Conservation (phyloP, 64 coral and sea anemone genomes). For the Catalaphyllia jardinei region DNA sequence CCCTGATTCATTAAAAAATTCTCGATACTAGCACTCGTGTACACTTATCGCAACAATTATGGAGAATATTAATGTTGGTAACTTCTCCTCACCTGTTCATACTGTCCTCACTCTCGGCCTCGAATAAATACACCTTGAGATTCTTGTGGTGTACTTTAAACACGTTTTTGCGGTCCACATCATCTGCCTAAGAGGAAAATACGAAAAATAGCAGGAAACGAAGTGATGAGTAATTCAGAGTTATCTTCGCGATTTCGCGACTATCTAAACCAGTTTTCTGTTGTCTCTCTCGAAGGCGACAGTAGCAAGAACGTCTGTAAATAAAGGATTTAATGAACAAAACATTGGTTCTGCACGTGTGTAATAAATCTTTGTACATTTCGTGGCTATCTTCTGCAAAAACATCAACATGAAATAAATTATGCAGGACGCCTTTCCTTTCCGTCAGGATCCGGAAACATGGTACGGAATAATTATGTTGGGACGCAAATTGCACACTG, state of each 20-base stretch:
- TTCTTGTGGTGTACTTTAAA: conserved; percentile 66
- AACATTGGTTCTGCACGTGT: too few relatives aligned
- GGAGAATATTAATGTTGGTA: neutral
- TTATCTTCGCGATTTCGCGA: neutral
- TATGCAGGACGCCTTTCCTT: too few relatives aligned
- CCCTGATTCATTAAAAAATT: neutral
- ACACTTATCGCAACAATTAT: neutral
- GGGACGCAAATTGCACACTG: too few relatives aligned
- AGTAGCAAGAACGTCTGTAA: too few relatives aligned
- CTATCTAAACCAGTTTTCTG: neutral
- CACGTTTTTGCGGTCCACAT: conserved; percentile 37
- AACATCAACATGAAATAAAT: too few relatives aligned
- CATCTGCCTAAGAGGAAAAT: conserved; percentile 49
- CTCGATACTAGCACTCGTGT: neutral
- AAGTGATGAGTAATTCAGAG: neutral
- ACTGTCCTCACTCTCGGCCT: conserved; percentile 12
- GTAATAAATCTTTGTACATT: too few relatives aligned
- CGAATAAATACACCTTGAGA: conserved; percentile 33
- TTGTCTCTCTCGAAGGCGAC: too few relatives aligned
- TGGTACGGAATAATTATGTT: too few relatives aligned
- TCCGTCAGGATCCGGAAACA: too few relatives aligned
- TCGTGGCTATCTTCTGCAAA: too few relatives aligned
- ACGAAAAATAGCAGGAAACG: neutral
- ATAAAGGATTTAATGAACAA: too few relatives aligned
- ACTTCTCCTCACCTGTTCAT: conserved; percentile 12